Evolutionary conservation across 1,140 invertebrate genomes (phyloP).

Genomic region (Xylocopa sonorina): DNA sequence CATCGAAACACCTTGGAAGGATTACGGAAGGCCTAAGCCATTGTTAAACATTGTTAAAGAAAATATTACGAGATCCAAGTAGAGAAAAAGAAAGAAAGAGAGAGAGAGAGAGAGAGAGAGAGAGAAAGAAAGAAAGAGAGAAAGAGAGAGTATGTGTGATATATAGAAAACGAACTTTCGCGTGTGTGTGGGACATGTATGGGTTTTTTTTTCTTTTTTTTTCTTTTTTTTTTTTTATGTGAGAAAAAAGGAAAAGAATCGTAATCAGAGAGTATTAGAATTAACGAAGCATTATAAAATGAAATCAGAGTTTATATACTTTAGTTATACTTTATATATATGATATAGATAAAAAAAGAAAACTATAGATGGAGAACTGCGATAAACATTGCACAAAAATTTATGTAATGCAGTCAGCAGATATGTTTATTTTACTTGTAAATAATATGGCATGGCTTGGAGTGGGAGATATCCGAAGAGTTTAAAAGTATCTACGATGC

Average conservation of each 20-base stretch:
- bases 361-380: conserved; percentile 64
- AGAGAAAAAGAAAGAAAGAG: conserved; percentile 58
- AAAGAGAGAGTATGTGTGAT: conserved; percentile 57
- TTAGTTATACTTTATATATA: conserved; percentile 79
- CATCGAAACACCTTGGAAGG: conserved; percentile 66
- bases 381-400: conserved; percentile 78
- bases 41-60: conserved; percentile 80
- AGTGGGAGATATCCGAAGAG: conserved; percentile 59
- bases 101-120: conserved; percentile 59
- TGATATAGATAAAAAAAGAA: conserved; percentile 66
- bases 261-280: conserved; percentile 77
- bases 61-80: conserved; percentile 74
- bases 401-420: conserved; percentile 68
- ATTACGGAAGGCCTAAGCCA: conserved; percentile 77
- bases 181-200: conserved; percentile 15
- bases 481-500: conserved; percentile 67
- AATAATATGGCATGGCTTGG: conserved; percentile 64
- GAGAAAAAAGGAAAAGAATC: conserved; percentile 63
- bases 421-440: conserved; percentile 71
- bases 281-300: conserved; percentile 76
- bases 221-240: conserved; percentile 40
- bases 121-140: too few species aligned
- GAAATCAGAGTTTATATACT: conserved; percentile 80
- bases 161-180: conserved; percentile 34
- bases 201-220: conserved; percentile 29